A percentile compares a stretch with the other conserved stretches of the same genome.
Conservation (phyloP, 2,797 vertebrate genomes). For the Rhadinocentrus ornatus region DNA sequence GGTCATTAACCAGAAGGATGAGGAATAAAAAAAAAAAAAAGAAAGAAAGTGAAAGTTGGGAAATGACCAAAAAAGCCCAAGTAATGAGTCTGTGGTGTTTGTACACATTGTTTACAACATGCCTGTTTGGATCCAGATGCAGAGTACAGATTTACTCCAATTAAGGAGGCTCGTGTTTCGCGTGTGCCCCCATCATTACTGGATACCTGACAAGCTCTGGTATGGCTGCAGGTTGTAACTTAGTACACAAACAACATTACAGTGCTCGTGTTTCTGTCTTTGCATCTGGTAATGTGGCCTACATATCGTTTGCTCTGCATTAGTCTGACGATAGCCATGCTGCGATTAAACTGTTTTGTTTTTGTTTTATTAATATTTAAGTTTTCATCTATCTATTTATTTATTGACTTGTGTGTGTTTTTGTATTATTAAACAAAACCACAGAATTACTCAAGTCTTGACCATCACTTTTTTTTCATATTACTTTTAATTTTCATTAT, state of each 20-base stretch:
- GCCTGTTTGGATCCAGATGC: background rate
- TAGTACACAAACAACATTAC: conserved; percentile 18
- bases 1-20: conserved; percentile 39
- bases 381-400: background rate
- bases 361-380: too few relatives aligned
- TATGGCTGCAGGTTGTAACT: conserved; percentile 26
- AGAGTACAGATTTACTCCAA: background rate
- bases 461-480: too few relatives aligned
- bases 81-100: conserved; percentile 14
- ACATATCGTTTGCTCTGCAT: conserved; percentile 5
- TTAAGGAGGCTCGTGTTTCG: conserved; percentile 8
- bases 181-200: conserved; percentile 15
- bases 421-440: background rate
- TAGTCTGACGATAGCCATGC: background rate
- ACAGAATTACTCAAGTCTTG: too few relatives aligned
- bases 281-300: conserved; percentile 16
- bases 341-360: too few relatives aligned
- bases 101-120: background rate
- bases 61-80: conserved; percentile 3
- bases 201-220: conserved; percentile 18
- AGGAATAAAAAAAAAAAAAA: conserved; percentile 5
- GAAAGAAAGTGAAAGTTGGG: conserved; percentile 25
- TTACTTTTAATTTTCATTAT: too few relatives aligned
- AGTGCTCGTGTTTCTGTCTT: conserved; percentile 7
- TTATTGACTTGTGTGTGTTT: background rate